phyloP scores from a whole-genome alignment of 2,888 invertebrate genomes.

The Patella pellucida region DNA sequence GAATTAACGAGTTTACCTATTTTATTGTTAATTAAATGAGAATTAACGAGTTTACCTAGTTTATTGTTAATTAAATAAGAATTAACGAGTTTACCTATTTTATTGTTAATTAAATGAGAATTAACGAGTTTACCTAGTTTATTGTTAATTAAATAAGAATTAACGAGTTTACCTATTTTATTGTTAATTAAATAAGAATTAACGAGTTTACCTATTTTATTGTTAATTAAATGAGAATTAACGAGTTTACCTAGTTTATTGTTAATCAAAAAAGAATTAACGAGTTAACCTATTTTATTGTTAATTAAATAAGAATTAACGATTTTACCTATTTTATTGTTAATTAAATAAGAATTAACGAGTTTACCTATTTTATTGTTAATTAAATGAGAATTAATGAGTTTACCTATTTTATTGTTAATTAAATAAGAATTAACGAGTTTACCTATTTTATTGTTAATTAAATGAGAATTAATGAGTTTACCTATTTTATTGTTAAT shows the following conservation, averaged over 20 bases:
- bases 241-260: slow-evolving; percentile 61
- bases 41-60: slow-evolving; percentile 55
- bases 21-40: slow-evolving; percentile 42
- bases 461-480: slow-evolving; percentile 6
- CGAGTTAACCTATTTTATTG: slow-evolving; percentile 61
- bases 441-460: slow-evolving; percentile 64
- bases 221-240: slow-evolving; percentile 30
- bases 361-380: slow-evolving; percentile 64
- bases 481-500: slow-evolving; percentile 67
- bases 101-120: slow-evolving; percentile 38
- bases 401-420: slow-evolving; percentile 64
- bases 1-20: slow-evolving; percentile 55
- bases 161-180: slow-evolving; percentile 59
- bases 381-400: no score
- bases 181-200: slow-evolving; percentile 33
- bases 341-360: no score
- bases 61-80: slow-evolving; percentile 41
- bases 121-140: slow-evolving; percentile 59
- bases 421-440: no score
- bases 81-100: slow-evolving; percentile 57
- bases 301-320: slow-evolving; percentile 28
- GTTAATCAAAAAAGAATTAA: slow-evolving; percentile 28
- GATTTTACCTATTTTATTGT: slow-evolving; percentile 64
- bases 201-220: slow-evolving; percentile 60
- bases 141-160: slow-evolving; percentile 33